Conservation (phyloP, 2,113 vertebrate genomes). For the Toxotes jaculatrix region DNA sequence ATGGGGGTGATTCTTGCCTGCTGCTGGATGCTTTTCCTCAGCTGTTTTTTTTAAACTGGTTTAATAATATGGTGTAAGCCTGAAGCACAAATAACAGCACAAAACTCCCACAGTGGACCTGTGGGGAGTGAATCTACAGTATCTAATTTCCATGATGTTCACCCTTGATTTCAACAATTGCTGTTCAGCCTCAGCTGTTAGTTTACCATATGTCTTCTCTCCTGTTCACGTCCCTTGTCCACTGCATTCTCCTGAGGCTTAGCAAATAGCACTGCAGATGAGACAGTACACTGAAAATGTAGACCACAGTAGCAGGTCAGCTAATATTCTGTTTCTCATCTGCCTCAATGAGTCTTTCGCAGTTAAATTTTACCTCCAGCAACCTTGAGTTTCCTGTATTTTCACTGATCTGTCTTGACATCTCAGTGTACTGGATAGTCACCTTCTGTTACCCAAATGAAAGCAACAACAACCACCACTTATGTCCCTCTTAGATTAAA, state of each 20-base stretch:
- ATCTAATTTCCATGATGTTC: conserved; percentile 22
- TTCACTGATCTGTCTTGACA: background rate
- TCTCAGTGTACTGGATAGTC: background rate
- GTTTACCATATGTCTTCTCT: background rate
- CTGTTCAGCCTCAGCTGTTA: background rate
- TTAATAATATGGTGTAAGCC: conserved; percentile 30
- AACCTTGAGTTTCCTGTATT: background rate
- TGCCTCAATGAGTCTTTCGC: conserved; percentile 1
- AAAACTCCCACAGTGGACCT: conserved; percentile 25
- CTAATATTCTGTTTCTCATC: background rate
- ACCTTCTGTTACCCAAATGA: background rate
- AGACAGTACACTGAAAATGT: background rate
- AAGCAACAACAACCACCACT: background rate
- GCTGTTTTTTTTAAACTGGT: background rate
- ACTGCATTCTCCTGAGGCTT: background rate
- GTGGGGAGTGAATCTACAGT: conserved; percentile 5
- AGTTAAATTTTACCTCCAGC: background rate
- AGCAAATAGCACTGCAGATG: conserved; percentile 7
- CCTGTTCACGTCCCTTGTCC: background rate
- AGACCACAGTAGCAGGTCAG: background rate
- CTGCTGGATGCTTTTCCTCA: conserved; percentile 6
- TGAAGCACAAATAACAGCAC: conserved; percentile 21
- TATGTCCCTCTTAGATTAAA: background rate
- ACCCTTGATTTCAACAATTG: background rate
- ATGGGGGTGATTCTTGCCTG: conserved; percentile 6